Base-by-base conservation (phyloP, 2,113 vertebrate species). In the Gallinago media region DNA sequence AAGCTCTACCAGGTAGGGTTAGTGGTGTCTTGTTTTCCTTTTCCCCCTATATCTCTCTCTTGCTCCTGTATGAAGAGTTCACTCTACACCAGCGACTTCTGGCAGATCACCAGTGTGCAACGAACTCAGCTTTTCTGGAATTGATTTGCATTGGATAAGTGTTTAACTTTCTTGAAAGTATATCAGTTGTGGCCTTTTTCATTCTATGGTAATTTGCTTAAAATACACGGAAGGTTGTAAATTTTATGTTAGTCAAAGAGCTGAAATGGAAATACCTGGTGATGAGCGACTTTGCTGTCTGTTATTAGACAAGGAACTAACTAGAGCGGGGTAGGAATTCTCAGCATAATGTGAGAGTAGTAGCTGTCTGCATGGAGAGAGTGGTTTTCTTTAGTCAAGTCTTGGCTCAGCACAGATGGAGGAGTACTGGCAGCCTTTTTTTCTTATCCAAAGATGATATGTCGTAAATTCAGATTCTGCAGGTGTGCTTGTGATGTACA, bases 1-100 rank as follows among this genome's bases (percentile, higher is more conserved):
- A 99, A 99, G 96, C 99, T 99, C 71, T 99, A 99, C 97, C 99
- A 99, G 99, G 99, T 99, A 97, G 5, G 52, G 27, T 27, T 31
- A 29, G 17, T 0, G 71, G 71, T 34, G 9, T 21, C 11, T 59
- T 21, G 44, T 3, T 50, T 19, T 34, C 34, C 58, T 15, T 65
- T 21, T 14, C 40, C 2, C 5, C 8, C 11, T 38, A 38, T 38
- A 38, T 38, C 38, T 34, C 5, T 36, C 23, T 46, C 27, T 29
- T 77, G 15, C 8, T 73, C 15, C 20, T 65, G 4, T 25, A 5
- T 63, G 44, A 71, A 29, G 50, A 31, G 40, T 50, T 67, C 2
- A 1, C 31, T 55, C 13, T 50, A 18, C 16, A 66, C 27, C 26
- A 40, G 15, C 54, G 31, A 38, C 26, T 36, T 56, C 42, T 55